These are phyloP conservation scores for Barypeithes pellucidus DNA, from an alignment of 2,888 invertebrate genomes.

Conservation along the genomic window DNA sequence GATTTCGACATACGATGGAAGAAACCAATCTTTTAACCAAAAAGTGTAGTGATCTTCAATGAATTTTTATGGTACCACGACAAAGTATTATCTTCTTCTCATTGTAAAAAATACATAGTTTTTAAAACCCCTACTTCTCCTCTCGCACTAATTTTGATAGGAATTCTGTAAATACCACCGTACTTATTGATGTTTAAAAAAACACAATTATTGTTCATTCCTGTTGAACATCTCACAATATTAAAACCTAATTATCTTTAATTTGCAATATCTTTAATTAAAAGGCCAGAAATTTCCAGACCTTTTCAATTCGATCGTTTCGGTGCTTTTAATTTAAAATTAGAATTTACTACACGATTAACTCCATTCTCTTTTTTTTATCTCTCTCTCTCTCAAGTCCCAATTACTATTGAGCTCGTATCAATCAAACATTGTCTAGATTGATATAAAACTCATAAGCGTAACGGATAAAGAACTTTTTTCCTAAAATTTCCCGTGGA, in stretches of 20 bases:
- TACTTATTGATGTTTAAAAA: too few relatives aligned
- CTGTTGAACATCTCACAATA: background rate
- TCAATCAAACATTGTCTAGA: background rate
- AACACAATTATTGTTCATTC: too few relatives aligned
- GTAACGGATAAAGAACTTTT: background rate
- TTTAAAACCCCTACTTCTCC: too few relatives aligned
- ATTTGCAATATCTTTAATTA: background rate
- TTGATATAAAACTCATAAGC: background rate
- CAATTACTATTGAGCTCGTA: background rate
- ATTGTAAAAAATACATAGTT: too few relatives aligned
- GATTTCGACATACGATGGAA: too few relatives aligned
- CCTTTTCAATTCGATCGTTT: background rate
- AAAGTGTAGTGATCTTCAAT: too few relatives aligned
- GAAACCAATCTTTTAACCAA: too few relatives aligned
- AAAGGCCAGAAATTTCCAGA: background rate
- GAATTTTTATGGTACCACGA: too few relatives aligned
- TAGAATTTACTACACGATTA: background rate
- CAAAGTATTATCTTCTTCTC: too few relatives aligned
- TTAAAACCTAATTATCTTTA: background rate
- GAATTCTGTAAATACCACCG: too few relatives aligned
- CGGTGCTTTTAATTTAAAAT: constrained; percentile 8
- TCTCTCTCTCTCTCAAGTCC: background rate
- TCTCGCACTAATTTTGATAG: too few relatives aligned
- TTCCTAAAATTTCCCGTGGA: too few relatives aligned
- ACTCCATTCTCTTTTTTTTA: background rate